Percentiles rank a stretch among this genome's conserved stretches.
phyloP scores from a whole-genome alignment of 2,113 vertebrate genomes.

The Trematocara zebra region DNA sequence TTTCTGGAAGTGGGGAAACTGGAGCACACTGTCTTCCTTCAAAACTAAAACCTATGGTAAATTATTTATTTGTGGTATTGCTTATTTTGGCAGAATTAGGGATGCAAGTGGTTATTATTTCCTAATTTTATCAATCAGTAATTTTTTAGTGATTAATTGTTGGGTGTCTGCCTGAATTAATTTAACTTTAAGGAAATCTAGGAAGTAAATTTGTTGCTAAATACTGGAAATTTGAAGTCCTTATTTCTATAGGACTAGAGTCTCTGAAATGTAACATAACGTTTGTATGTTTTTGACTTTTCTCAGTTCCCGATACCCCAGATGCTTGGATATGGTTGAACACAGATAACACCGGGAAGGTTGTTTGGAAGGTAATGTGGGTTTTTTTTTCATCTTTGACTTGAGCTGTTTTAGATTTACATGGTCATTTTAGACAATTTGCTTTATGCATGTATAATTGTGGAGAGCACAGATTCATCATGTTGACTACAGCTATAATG shows the following conservation, averaged over 20 bases:
- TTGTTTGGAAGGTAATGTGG: conserved; percentile 70
- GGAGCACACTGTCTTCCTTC: conserved; percentile 51
- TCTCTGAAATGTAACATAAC: not conserved
- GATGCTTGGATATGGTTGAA: conserved; percentile 69
- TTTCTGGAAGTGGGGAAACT: conserved; percentile 74
- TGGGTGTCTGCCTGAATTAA: not conserved
- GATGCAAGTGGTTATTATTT: not conserved
- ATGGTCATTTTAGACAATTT: not conserved
- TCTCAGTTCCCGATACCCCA: conserved; percentile 61
- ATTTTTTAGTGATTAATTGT: not conserved
- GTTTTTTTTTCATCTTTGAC: not conserved
- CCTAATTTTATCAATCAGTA: not conserved
- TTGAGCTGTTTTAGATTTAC: not conserved
- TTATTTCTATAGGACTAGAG: not conserved
- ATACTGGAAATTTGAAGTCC: not conserved
- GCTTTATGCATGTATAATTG: not conserved
- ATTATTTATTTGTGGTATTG: not conserved
- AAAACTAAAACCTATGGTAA: conserved; percentile 61
- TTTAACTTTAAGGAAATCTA: not conserved
- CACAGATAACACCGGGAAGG: conserved; percentile 37
- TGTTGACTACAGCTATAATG: not conserved
- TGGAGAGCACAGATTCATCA: not conserved
- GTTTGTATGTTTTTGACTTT: not conserved
- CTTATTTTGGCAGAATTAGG: not conserved
- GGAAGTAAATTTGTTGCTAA: not conserved